Base-by-base conservation (phyloP, 2,888 invertebrate species). In the Pyrochroa serraticornis region DNA sequence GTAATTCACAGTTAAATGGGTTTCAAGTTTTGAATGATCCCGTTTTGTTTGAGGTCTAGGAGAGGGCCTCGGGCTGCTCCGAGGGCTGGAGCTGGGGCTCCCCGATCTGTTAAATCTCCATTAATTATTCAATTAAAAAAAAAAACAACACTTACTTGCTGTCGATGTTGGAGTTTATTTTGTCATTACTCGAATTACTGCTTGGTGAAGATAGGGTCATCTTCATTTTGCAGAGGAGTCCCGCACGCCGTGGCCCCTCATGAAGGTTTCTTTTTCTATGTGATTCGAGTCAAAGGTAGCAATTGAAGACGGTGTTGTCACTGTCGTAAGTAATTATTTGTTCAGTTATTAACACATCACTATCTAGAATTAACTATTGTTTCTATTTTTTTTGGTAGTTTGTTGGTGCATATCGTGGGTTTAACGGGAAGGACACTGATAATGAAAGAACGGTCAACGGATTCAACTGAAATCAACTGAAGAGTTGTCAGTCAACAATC, bases 11-110 rank as follows among this genome's bases (percentile, higher is more conserved):
- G 66, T 70, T 37, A 75, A 59, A 48, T 63, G 61, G 32, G 61
- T 68, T 42, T 77, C 77, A 43, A 72, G 71, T 63, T 71, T 74
- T 32, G 71, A 66, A 65, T 77, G 77, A 50, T 79, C 79, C 53
- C 74, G 66, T 63, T 74, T 70, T 46, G 62, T 67, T 59, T 75
- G 75, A 33, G 81, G 80, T 57, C 78, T 78, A n/a, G 83, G 83
- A 34, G 83, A 83, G 35, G 82, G 80, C 67, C 79, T 79, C 34
- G 83, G 83, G 62, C 82, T 84, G 42, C 80, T 79, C 38, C 78
- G 72, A 33, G 82, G 82, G 68, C 82, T 83, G 43, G 77, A 71
- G 62, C 72, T 73, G 37, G 78, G 80, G 62, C 78, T 80, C 31
- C 62, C 63, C 55, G 76, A 75, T 66, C 76, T 79, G 61, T 45